Percentiles rank a stretch among this genome's conserved stretches.
These are phyloP conservation scores for Poecile montanus DNA, from an alignment of 2,797 vertebrate species.

Conservation along the genomic window DNA sequence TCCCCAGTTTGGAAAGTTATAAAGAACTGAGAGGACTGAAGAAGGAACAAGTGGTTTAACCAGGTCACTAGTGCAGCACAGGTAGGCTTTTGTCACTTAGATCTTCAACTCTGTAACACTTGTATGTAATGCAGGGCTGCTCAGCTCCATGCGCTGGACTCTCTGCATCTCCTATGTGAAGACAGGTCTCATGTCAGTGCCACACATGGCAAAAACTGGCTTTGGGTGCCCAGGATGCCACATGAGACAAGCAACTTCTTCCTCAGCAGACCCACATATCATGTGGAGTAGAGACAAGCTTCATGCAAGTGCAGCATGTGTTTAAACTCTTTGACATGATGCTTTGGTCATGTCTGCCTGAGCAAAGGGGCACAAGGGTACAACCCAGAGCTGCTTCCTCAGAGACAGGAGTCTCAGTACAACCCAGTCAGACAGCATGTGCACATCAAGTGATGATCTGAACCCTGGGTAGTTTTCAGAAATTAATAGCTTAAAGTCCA, in stretches of 20 bases:
- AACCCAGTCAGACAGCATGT: not conserved
- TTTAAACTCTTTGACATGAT: not conserved
- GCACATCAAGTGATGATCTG: not conserved
- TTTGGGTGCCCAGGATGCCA: not conserved
- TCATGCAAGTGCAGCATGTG: not conserved
- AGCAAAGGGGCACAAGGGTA: not conserved
- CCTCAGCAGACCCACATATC: not conserved
- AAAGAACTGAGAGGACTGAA: not conserved
- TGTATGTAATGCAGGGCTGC: not conserved
- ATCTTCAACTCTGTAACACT: not conserved
- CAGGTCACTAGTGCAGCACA: not conserved
- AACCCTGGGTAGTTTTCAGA: not conserved
- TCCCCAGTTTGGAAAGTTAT: not conserved
- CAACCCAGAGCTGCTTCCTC: not conserved
- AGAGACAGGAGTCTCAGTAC: not conserved
- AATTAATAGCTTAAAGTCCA: slow-evolving; percentile 7
- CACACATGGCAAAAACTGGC: not conserved
- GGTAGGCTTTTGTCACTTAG: not conserved
- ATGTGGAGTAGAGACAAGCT: not conserved
- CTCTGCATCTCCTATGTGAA: not conserved
- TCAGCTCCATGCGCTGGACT: not conserved
- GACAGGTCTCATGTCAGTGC: not conserved
- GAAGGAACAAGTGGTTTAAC: not conserved
- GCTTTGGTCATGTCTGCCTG: not conserved
- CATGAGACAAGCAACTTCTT: not conserved